Percentiles rank a stretch among this genome's conserved stretches.
phyloP scores from a whole-genome alignment of 2,888 invertebrate species.

The Pandemis heparana region DNA sequence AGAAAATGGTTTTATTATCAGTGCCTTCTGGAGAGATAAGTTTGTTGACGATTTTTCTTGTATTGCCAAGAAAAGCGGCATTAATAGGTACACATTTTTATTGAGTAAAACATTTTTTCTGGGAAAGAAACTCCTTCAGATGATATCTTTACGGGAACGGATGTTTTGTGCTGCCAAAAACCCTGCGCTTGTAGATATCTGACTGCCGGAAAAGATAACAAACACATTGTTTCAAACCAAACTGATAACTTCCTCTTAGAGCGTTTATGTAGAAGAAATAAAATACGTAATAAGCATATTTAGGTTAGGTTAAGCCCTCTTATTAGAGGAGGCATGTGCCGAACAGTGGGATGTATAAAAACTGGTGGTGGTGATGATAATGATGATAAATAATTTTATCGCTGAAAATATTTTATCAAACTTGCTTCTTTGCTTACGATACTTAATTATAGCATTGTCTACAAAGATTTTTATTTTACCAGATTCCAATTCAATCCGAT shows the following conservation, averaged over 20 bases:
- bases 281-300: not conserved
- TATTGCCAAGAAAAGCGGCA: constrained; percentile 53
- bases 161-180: constrained; percentile 28
- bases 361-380: no score
- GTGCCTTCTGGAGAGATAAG: constrained; percentile 62
- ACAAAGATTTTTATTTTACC: no score
- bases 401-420: no score
- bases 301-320: no score
- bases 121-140: constrained; percentile 23
- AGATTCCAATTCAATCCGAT: no score
- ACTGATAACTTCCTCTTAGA: not conserved
- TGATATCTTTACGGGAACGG: constrained; percentile 29
- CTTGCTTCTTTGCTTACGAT: no score
- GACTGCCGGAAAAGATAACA: constrained; percentile 25
- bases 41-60: constrained; percentile 48
- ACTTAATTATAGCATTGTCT: no score
- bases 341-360: no score
- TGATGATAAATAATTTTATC: no score
- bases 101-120: constrained; percentile 31
- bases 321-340: no score
- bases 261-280: not conserved
- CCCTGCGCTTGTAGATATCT: constrained; percentile 18
- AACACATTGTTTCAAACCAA: constrained; percentile 29
- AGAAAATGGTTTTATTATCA: constrained; percentile 67
- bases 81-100: constrained; percentile 42